Evolutionary conservation across 1,140 invertebrate species (phyloP).

Genomic region (Aphelenchoides fujianensis): DNA sequence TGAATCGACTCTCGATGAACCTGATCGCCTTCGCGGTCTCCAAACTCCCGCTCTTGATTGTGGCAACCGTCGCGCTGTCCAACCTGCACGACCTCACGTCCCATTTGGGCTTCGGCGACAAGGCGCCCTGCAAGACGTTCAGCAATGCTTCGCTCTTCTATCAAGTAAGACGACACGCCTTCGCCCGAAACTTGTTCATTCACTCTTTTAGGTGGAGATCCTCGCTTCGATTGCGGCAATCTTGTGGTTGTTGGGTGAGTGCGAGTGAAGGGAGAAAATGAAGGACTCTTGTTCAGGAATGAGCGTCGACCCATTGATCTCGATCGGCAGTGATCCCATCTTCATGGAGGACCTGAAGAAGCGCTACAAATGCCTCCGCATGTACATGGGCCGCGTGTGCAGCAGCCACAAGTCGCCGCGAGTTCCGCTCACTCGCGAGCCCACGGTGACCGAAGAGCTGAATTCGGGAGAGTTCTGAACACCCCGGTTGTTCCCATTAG

Average conservation of each 20-base stretch:
- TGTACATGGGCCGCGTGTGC: not conserved
- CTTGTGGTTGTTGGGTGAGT: slow-evolving; percentile 41
- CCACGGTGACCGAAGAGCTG: slow-evolving; percentile 1
- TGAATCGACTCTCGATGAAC: slow-evolving; percentile 43
- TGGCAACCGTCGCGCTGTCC: slow-evolving; percentile 34
- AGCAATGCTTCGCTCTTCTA: slow-evolving; percentile 35
- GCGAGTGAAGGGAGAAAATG: too few species aligned
- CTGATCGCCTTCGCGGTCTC: slow-evolving; percentile 42
- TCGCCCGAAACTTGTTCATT: too few species aligned
- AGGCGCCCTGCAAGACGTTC: slow-evolving; percentile 43
- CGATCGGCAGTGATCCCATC: slow-evolving; percentile 19
- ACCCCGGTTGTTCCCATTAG: not conserved
- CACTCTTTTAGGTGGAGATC: too few species aligned
- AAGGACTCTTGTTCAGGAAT: slow-evolving; percentile 29
- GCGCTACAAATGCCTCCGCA: not conserved
- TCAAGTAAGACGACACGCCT: slow-evolving; percentile 44
- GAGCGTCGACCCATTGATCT: slow-evolving; percentile 28
- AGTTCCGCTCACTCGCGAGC: not conserved
- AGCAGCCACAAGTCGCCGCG: not conserved
- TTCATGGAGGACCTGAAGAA: slow-evolving; percentile 4
- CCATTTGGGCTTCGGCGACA: slow-evolving; percentile 30
- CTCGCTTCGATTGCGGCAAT: slow-evolving; percentile 42
- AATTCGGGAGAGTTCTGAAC: slow-evolving; percentile 17
- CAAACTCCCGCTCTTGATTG: slow-evolving; percentile 38
- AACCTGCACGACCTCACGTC: slow-evolving; percentile 32